Conservation (phyloP, 2,113 vertebrate genomes). For the Sarotherodon lohbergeri region DNA sequence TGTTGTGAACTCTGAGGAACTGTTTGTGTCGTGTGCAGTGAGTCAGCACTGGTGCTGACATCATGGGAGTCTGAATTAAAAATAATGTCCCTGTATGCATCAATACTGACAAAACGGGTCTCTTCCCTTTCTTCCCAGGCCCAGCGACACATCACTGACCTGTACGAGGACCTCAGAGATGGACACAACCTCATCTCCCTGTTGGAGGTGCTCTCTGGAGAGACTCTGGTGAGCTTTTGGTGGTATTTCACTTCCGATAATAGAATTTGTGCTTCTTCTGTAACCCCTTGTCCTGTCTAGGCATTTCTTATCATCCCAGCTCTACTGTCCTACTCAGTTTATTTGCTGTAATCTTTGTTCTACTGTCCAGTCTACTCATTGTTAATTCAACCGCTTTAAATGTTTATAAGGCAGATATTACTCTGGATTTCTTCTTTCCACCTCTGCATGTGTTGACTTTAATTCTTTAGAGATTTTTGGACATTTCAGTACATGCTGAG, state of each 20-base stretch:
- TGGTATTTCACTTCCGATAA: background rate
- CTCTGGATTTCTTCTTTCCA: background rate
- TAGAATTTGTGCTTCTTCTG: background rate
- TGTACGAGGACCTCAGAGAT: constrained; percentile 94
- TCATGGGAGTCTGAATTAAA: accelerated
- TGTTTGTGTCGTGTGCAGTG: background rate
- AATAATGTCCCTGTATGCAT: background rate
- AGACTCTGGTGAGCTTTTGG: constrained; percentile 81
- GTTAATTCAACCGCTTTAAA: background rate
- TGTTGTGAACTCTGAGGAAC: background rate
- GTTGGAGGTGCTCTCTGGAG: constrained; percentile 93
- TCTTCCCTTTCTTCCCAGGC: constrained; percentile 58
- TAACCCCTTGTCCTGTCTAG: background rate
- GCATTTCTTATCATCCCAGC: background rate
- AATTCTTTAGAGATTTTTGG: background rate
- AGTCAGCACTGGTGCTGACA: accelerated
- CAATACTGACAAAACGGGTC: accelerated
- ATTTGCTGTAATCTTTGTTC: background rate
- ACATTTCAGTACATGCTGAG: constrained; percentile 25
- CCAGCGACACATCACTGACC: constrained; percentile 88
- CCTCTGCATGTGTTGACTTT: constrained; percentile 36
- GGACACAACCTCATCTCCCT: constrained; percentile 97
- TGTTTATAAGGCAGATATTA: background rate
- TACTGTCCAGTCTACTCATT: background rate
- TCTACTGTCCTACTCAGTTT: constrained; percentile 4